Evolutionary conservation across 2,797 vertebrate genomes (phyloP).

Genomic region (Peromyscus attwateri): DNA sequence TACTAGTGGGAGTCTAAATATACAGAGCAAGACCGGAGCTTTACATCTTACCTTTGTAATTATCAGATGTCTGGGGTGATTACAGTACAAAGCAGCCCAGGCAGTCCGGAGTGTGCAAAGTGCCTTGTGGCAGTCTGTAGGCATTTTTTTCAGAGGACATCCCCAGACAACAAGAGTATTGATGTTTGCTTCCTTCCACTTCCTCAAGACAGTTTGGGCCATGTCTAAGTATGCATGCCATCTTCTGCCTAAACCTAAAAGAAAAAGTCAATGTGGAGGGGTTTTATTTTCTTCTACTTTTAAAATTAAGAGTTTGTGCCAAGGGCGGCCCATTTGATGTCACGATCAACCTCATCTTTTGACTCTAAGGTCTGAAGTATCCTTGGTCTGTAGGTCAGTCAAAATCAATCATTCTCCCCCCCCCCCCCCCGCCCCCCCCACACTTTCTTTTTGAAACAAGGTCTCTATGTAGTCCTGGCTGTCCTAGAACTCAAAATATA

Average conservation of each 20-base stretch:
- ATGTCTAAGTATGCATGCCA: slow-evolving; percentile 74
- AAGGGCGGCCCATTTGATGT: slow-evolving; percentile 61
- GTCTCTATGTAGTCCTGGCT: neutral
- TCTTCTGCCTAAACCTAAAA: slow-evolving; percentile 78
- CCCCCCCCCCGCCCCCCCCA: accelerated
- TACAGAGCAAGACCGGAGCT: slow-evolving; percentile 85
- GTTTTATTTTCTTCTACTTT: slow-evolving; percentile 75
- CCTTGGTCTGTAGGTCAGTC: slow-evolving; percentile 77
- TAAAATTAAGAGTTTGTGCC: slow-evolving; percentile 48
- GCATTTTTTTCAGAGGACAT: slow-evolving; percentile 79
- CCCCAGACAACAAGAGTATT: slow-evolving; percentile 27
- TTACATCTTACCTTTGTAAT: slow-evolving; percentile 89
- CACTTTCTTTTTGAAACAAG: neutral
- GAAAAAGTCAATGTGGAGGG: slow-evolving; percentile 66
- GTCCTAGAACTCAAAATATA: neutral
- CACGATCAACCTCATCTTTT: slow-evolving; percentile 75
- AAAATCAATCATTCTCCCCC: neutral
- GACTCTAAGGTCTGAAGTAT: slow-evolving; percentile 72
- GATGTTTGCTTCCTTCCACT: slow-evolving; percentile 78
- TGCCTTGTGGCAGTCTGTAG: slow-evolving; percentile 81
- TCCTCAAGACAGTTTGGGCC: slow-evolving; percentile 77
- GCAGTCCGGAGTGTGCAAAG: slow-evolving; percentile 78
- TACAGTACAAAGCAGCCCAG: slow-evolving; percentile 82
- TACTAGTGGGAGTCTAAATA: slow-evolving; percentile 86
- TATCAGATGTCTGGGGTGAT: slow-evolving; percentile 85